These are phyloP conservation scores for Latrodectus geometricus DNA, from an alignment of 1,140 invertebrate species.

Conservation along the genomic window DNA sequence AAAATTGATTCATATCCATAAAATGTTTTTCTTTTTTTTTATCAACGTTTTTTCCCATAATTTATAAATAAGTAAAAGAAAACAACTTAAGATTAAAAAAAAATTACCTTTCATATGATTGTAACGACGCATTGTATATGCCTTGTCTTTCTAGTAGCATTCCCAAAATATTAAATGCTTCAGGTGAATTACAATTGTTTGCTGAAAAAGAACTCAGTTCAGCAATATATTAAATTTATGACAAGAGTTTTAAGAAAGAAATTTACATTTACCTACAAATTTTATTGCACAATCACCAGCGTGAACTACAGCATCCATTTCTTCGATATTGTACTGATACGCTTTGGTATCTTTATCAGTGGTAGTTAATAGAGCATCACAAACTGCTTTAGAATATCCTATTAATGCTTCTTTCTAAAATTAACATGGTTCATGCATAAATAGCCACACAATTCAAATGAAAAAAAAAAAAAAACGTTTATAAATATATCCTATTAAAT, in stretches of 20 bases:
- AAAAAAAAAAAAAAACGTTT: no score
- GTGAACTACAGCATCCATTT: constrained; percentile 82
- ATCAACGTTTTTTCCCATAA: no score
- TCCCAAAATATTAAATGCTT: constrained; percentile 82
- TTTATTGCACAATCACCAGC: constrained; percentile 81
- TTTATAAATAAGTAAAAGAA: no score
- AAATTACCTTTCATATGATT: constrained; percentile 73
- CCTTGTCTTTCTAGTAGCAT: constrained; percentile 81
- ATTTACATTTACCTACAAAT: constrained; percentile 74
- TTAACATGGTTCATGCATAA: constrained; percentile 68
- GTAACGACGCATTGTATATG: constrained; percentile 75
- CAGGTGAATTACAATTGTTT: constrained; percentile 73
- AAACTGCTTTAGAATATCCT: constrained; percentile 84
- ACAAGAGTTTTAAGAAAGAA: neutral
- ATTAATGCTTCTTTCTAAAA: constrained; percentile 68
- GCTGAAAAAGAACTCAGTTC: constrained; percentile 68
- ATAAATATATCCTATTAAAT: no score
- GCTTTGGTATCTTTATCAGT: constrained; percentile 71
- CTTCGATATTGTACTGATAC: constrained; percentile 79
- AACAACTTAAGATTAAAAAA: no score
- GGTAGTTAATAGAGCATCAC: constrained; percentile 75
- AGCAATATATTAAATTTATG: no score
- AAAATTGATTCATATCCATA: no score
- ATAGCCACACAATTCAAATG: no score
- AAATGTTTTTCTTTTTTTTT: no score